These are phyloP conservation scores for Sphecodes monilicornis DNA, from an alignment of 2,888 invertebrate species.

Conservation along the genomic window DNA sequence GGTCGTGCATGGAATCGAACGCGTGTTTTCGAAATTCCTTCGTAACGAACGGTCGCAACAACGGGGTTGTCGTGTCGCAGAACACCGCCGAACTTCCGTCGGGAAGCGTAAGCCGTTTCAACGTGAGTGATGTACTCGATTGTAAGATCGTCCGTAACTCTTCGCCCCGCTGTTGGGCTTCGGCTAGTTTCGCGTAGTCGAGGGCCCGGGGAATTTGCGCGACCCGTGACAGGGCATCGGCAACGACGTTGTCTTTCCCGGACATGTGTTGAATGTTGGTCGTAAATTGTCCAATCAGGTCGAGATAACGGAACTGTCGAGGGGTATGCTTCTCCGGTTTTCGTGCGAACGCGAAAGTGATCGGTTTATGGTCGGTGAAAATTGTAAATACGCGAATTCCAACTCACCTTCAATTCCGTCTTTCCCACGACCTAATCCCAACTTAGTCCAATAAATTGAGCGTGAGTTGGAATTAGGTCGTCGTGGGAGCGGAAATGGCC, in stretches of 20 bases:
- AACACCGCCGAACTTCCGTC: not conserved
- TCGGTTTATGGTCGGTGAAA: too few relatives aligned
- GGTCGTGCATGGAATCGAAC: not conserved
- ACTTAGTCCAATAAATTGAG: too few relatives aligned
- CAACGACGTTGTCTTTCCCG: constrained; percentile 7
- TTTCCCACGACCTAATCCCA: too few relatives aligned
- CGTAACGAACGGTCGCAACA: not conserved
- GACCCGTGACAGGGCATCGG: too few relatives aligned
- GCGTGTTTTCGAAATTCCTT: not conserved
- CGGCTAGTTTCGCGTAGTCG: too few relatives aligned
- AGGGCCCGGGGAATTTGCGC: too few relatives aligned
- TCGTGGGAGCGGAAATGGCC: too few relatives aligned
- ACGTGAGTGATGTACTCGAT: not conserved
- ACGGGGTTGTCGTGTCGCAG: not conserved
- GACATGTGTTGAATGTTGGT: constrained; percentile 11
- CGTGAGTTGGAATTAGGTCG: too few relatives aligned
- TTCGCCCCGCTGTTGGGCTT: too few relatives aligned
- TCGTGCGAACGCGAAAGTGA: constrained; percentile 36
- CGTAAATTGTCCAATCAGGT: constrained; percentile 33
- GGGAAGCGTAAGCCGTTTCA: not conserved
- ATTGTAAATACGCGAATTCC: too few relatives aligned
- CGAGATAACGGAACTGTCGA: constrained; percentile 70
- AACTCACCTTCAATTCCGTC: too few relatives aligned
- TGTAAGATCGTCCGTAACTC: not conserved
- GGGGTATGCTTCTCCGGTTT: too few relatives aligned